These are phyloP conservation scores for Melanerpes formicivorus DNA, from an alignment of 2,113 vertebrate species.

Conservation along the genomic window DNA sequence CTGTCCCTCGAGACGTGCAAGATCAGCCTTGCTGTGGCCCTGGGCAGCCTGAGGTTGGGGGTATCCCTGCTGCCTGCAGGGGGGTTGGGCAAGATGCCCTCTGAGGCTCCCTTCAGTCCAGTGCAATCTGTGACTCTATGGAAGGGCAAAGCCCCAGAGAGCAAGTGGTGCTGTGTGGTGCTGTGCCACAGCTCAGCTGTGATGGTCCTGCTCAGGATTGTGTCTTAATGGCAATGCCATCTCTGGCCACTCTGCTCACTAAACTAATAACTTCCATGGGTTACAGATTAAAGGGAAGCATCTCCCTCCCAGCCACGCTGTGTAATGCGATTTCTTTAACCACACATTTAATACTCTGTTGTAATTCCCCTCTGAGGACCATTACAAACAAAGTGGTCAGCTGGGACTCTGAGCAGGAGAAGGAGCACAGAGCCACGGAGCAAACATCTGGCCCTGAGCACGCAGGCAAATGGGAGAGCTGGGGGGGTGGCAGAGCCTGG, in stretches of 20 bases:
- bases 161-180: not conserved
- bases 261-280: conserved; percentile 30
- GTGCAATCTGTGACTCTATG: no score
- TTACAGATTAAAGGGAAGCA: conserved; percentile 56
- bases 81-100: no score
- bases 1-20: no score
- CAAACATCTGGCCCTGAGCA: conserved; percentile 8
- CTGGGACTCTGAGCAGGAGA: not conserved
- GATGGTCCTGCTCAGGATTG: not conserved
- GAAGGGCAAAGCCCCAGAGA: not conserved
- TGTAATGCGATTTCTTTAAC: conserved; percentile 74
- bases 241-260: not conserved
- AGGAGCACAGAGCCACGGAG: not conserved
- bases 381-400: conserved; percentile 58
- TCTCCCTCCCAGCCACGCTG: conserved; percentile 27
- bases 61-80: no score
- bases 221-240: not conserved
- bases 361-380: conserved; percentile 64
- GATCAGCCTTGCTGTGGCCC: no score
- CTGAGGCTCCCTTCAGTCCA: no score
- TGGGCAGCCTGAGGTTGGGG: no score
- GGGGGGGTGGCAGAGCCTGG: not conserved
- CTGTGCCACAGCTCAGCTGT: fast-evolving
- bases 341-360: conserved; percentile 54
- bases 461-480: fast-evolving